Evolutionary conservation across 2,797 vertebrate genomes (phyloP).

Genomic region (Gastrophryne carolinensis): DNA sequence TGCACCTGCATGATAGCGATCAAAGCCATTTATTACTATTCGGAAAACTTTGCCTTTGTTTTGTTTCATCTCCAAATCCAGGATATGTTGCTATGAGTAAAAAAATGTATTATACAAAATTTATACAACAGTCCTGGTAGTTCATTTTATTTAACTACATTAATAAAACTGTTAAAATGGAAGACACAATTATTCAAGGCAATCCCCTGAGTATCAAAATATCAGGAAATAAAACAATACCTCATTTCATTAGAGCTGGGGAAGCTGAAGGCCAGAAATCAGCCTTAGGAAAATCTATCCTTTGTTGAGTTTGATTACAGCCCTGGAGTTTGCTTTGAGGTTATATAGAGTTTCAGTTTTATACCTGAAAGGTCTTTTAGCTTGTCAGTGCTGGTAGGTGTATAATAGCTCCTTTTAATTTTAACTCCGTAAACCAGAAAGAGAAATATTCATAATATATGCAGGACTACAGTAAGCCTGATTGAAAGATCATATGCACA

Average conservation of each 20-base stretch:
- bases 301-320: neutral
- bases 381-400: too few relatives aligned
- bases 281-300: neutral
- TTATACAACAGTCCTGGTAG: neutral
- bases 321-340: neutral
- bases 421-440: too few relatives aligned
- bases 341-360: neutral
- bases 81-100: neutral
- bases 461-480: too few relatives aligned
- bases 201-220: neutral
- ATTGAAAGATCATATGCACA: too few relatives aligned
- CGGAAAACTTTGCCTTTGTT: neutral
- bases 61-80: neutral
- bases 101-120: neutral
- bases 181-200: neutral
- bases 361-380: too few relatives aligned
- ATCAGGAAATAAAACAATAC: neutral
- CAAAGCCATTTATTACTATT: constrained; percentile 30
- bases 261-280: neutral
- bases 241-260: neutral
- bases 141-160: too few relatives aligned
- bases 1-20: constrained; percentile 39
- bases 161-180: neutral
- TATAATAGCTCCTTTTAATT: too few relatives aligned
- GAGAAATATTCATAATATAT: too few relatives aligned